Evolutionary conservation across 2,888 invertebrate species (phyloP).

Genomic region (Oscheius sp.): DNA sequence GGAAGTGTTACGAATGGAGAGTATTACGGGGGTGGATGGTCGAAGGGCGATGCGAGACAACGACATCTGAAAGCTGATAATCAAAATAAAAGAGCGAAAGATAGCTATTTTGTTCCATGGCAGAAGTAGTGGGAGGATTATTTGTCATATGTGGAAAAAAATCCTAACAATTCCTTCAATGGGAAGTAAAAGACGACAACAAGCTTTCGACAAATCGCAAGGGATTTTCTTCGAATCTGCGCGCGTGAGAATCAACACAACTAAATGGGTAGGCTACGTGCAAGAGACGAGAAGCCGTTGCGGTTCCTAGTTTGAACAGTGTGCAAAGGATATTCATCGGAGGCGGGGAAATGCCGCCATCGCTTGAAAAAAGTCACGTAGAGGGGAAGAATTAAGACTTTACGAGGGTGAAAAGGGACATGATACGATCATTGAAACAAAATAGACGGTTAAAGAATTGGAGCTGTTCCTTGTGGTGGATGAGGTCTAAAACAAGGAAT

Average conservation of each 20-base stretch:
- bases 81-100: not conserved
- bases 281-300: not conserved
- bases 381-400: not conserved
- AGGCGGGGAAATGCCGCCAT: not conserved
- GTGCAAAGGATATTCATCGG: conserved; percentile 5
- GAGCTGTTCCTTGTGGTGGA: no score
- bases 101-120: not conserved
- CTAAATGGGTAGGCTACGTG: not conserved
- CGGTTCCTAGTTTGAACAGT: conserved; percentile 12
- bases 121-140: no score
- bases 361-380: conserved; percentile 18
- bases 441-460: no score
- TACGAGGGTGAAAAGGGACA: no score
- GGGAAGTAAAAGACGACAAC: not conserved
- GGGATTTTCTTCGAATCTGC: not conserved
- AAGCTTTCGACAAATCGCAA: no score
- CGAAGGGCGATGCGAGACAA: conserved; percentile 21
- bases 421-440: no score
- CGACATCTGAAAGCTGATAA: conserved; percentile 17
- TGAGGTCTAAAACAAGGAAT: no score
- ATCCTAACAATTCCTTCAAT: no score
- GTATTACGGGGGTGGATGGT: not conserved
- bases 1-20: conserved; percentile 8
- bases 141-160: no score
- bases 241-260: not conserved